A percentile compares a stretch with the other conserved stretches of the same genome.
These are phyloP conservation scores for Porites divaricata DNA, from an alignment of 92 coral and sea anemone genomes.

Conservation along the genomic window DNA sequence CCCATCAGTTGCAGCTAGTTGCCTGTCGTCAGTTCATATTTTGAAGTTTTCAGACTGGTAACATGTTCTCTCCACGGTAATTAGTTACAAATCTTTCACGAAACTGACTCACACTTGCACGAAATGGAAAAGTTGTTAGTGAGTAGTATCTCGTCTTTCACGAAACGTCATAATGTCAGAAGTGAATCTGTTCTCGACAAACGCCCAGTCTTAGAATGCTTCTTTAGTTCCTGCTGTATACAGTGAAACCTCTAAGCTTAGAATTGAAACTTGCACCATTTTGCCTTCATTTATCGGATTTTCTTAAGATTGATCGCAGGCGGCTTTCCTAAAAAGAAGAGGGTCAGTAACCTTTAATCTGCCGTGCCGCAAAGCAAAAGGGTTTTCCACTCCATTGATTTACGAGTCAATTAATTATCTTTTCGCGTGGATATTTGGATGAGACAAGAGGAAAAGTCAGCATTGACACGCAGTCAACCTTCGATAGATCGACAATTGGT, in stretches of 20 bases:
- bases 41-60: not conserved
- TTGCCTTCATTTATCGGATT: not conserved
- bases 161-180: not conserved
- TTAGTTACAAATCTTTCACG: conserved; percentile 20
- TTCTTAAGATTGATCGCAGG: conserved; percentile 10
- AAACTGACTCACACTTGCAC: not conserved
- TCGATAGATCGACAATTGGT: not conserved
- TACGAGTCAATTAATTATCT: conserved; percentile 25
- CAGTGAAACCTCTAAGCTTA: not conserved
- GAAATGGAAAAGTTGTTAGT: not conserved
- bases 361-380: conserved; percentile 17
- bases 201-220: not conserved
- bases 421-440: conserved; percentile 7
- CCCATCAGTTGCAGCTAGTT: not conserved
- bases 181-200: conserved; percentile 13
- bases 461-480: conserved; percentile 6
- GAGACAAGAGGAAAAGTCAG: conserved; percentile 1
- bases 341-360: conserved; percentile 30
- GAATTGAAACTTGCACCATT: not conserved
- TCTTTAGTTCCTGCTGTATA: not conserved
- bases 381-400: conserved; percentile 14
- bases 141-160: not conserved
- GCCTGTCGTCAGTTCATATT: not conserved
- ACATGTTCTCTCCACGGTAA: not conserved
- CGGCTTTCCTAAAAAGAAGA: not conserved